Conservation (phyloP, 2,113 vertebrate species). For the Actenoides hombroni region DNA sequence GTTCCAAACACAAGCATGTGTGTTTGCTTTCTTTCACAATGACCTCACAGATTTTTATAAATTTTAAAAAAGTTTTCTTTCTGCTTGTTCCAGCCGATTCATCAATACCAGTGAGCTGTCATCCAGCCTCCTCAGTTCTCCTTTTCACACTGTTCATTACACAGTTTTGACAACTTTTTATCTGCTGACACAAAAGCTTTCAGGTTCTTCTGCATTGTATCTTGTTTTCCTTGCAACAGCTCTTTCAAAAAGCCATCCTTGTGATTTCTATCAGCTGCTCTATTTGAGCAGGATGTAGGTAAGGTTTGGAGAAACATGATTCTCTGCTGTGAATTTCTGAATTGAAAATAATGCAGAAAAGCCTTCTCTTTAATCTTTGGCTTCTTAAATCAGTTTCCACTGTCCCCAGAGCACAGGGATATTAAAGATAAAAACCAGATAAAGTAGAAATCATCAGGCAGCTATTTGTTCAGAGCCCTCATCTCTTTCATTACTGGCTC, state of each 20-base stretch:
- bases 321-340: not conserved
- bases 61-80: not conserved
- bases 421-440: not conserved
- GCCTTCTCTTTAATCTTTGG: not conserved
- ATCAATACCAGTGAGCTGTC: not conserved
- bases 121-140: not conserved
- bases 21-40: not conserved
- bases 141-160: not conserved
- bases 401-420: not conserved
- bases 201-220: not conserved
- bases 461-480: not conserved
- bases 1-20: not conserved
- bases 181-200: not conserved
- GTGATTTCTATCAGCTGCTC: not conserved
- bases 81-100: not conserved
- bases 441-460: not conserved
- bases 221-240: not conserved
- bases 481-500: not conserved
- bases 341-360: not conserved
- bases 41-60: not conserved
- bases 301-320: not conserved
- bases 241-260: not conserved
- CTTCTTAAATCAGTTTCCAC: not conserved
- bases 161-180: not conserved
- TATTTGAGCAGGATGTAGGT: not conserved